Evolutionary conservation across 2,113 vertebrate species (phyloP), one percentile per base, ranked within the genome.

Genomic region (Stictonetta naevosa): DNA sequence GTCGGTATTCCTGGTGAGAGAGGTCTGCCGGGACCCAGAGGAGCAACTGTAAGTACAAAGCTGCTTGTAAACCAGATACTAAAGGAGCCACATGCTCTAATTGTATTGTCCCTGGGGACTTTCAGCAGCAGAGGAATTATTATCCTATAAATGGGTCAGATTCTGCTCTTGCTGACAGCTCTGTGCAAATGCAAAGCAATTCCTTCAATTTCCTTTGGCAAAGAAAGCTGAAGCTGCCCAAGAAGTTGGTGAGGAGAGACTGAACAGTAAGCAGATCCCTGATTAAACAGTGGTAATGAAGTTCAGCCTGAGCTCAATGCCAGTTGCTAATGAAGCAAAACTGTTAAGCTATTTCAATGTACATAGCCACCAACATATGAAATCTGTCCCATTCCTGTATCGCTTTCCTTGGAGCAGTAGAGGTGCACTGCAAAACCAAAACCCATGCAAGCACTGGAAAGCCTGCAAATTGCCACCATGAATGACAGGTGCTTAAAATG

Each of bases 1-100:
- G 98, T 97, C 11, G 99, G 99, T 9, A 19, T 98, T 88, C 98
- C 99, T 6, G 99, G 99, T 31, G 99, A 99, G 93, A 98, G 99
- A 79, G 99, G 99, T 0, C 97, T 98, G 38, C 96, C 98, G 4
- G 99, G 99, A 89, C 98, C 99, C 88, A 97, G 99, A 98, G 99
- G 99, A 97, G 97, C 98, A 14, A 97, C 96, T 63, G 99, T 99
- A 85, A 99, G 99, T 99, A 95, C 60, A 7, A 22, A 3, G 3
- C 77, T 52, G 44, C 10, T 72, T 46, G 71, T 6, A 4, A 18
- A 40, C 29, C 74, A 33, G 88, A 3, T 5, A 18, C 42, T 78
- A 34, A 21, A 36, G 3, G 0, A 1, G 76, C 29, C 53, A 14
- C 4, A 0, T 64, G 64, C 23, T 62, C 38, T 48, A 25, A 38